Base-by-base conservation (phyloP, 64 coral and sea anemone species). In the Actinia equina region DNA sequence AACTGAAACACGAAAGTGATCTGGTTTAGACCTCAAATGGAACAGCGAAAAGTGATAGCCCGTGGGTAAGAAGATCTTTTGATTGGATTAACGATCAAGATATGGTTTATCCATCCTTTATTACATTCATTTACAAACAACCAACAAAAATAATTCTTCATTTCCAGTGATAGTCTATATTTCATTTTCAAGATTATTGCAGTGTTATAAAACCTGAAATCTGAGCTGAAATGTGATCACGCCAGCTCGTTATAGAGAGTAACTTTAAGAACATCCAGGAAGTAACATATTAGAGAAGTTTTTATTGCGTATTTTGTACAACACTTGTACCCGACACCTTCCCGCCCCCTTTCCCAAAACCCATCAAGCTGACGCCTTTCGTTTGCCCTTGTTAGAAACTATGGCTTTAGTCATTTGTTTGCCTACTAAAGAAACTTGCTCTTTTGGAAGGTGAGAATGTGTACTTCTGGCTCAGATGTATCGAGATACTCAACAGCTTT, bases 261-360 rank as follows among this genome's bases (percentile, higher is more conserved):
- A 81, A 81, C 69, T 74, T 10, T 18, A 81, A 81, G 78, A 74
- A 74, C 69, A 26, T 74, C 17, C 78, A 81, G 78, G 78, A 81
- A 81, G 78, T 81, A 81, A 81, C 78, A 81, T 81, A 81, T 81
- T 81, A 81, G 78, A 52, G 44, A 81, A 81, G 44, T 81, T 81
- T 44, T 81, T 44, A 81, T 49, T 74, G 69, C 69, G 69, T 74
- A 74, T 74, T 74, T 74, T 41, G 69, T 30, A 74, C 69, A 51
- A 23, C 27, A 81, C 78, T 81, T 81, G 78, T 81, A 81, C 6
- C 43, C 78, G 49, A 81, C 78, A 81, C 78, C 16, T 49, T 49
- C 78, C 43, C 78, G 43, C 78, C 42, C 43, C 18, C 78, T 74
- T 41, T 3, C 69, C 69, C 69, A 41, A 74, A 20, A 22, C 78